Evolutionary conservation across 1,140 invertebrate species (phyloP).

Genomic region (Orchestia grillus): DNA sequence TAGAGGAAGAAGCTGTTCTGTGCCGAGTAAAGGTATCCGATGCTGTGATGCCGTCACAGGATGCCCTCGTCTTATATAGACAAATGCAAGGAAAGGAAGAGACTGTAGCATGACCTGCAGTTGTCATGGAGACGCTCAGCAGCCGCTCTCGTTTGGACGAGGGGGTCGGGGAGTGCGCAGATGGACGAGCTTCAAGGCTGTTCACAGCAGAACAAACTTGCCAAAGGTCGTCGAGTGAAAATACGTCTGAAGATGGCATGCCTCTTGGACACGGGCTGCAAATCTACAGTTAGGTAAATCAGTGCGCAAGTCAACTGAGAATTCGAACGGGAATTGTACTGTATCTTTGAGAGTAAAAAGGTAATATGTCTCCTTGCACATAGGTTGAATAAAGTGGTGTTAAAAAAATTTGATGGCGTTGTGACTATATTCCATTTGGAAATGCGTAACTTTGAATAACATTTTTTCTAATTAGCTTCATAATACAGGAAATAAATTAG

Average conservation of each 20-base stretch:
- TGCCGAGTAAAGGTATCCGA: background rate
- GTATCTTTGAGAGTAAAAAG: background rate
- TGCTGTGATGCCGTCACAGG: background rate
- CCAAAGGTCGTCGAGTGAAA: background rate
- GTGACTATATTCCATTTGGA: background rate
- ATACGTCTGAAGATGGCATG: background rate
- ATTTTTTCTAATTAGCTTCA: background rate
- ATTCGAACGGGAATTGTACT: background rate
- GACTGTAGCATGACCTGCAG: background rate
- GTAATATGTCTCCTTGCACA: background rate
- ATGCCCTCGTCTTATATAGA: conserved; percentile 9
- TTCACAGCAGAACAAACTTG: background rate
- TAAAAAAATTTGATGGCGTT: too few species aligned
- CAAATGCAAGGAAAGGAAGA: conserved; percentile 3
- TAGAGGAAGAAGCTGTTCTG: background rate
- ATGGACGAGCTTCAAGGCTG: background rate
- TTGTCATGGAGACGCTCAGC: conserved; percentile 22
- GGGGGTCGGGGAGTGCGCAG: background rate
- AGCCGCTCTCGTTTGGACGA: background rate
- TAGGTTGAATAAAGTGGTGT: background rate
- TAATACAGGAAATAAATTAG: background rate
- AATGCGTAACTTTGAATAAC: background rate
- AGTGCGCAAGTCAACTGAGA: background rate
- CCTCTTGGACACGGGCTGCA: background rate
- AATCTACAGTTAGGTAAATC: background rate